phyloP scores from a whole-genome alignment of 2,888 invertebrate genomes.

The Timandra comae region DNA sequence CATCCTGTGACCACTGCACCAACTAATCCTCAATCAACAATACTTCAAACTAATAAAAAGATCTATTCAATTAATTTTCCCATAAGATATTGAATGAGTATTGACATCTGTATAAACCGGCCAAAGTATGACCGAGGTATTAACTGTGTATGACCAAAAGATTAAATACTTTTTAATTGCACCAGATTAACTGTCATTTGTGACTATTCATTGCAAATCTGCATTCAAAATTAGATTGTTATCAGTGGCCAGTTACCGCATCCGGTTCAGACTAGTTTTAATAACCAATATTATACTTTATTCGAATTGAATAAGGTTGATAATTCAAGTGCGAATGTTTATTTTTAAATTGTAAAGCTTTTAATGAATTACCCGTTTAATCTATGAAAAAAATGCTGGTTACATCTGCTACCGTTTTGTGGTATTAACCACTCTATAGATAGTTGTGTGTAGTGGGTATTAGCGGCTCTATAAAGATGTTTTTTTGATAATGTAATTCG shows the following conservation, averaged over 20 bases:
- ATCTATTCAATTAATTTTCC: conserved; percentile 5
- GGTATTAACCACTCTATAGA: conserved; percentile 29
- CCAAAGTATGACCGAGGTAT: no score
- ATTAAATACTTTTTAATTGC: conserved; percentile 10
- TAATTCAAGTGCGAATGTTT: conserved; percentile 18
- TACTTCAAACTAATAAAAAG: no score
- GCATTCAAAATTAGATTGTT: conserved; percentile 63
- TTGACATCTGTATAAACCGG: conserved; percentile 13
- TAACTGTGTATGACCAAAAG: conserved; percentile 2
- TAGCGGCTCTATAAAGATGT: conserved; percentile 13
- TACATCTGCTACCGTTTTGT: conserved; percentile 18
- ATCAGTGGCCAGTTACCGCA: conserved; percentile 42
- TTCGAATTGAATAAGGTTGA: no score
- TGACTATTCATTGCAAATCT: conserved; percentile 37
- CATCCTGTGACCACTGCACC: no score
- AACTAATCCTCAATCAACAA: no score
- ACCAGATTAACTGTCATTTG: neutral
- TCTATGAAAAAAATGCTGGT: conserved; percentile 2
- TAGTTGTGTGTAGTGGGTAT: conserved; percentile 11
- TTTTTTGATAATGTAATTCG: neutral
- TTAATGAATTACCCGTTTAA: conserved; percentile 19
- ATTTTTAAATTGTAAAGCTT: conserved; percentile 22
- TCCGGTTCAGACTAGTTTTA: no score
- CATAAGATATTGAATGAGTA: conserved; percentile 2
- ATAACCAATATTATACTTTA: no score